Base-by-base conservation (phyloP, 2,113 vertebrate species). In the Carassius gibelio region DNA sequence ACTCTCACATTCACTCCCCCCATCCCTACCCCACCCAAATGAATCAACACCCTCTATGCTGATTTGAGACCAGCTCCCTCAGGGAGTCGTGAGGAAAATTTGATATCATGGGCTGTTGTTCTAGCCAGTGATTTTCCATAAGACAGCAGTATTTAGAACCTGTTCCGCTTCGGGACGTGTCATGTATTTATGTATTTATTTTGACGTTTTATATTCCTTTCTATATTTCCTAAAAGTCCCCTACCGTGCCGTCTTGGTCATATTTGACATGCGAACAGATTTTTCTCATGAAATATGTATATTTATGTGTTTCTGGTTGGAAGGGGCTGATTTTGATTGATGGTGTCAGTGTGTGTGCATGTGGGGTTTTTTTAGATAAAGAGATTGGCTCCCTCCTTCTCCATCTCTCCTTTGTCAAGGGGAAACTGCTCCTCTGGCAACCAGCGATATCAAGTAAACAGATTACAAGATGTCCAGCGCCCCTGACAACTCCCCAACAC, bases 341-440 rank as follows among this genome's bases (percentile, higher is more conserved):
- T 89, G 23, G 81, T 75, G 75, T 59, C 80, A 42, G 38, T 78
- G 85, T 77, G 69, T 86, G 83, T 69, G 82, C 89, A 85, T 81
- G 75, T 87, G 88, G 91, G 88, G 91, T 93, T 95, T 93, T 92
- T 88, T 91, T 91, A 91, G 91, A 94, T 92, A 93, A 91, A 91
- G 91, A 89, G 89, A 88, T 89, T 88, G 87, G 88, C 90, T 7
- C 91, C 92, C 90, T 88, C 89, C 48, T 85, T 86, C 82, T 87
- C 91, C 91, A 89, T 91, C 89, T 81, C 87, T 92, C 89, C 83
- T 77, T 89, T 90, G 93, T 93, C 92, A 34, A 23, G 93, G 90
- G 88, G 83, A 87, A 90, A 88, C 82, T 78, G 92, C 92, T 93
- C 90, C 78, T 92, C 91, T 91, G 88, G 91, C 92, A 94, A 95